Base-by-base conservation (phyloP, 2,888 invertebrate species). In the Polia nebulosa region DNA sequence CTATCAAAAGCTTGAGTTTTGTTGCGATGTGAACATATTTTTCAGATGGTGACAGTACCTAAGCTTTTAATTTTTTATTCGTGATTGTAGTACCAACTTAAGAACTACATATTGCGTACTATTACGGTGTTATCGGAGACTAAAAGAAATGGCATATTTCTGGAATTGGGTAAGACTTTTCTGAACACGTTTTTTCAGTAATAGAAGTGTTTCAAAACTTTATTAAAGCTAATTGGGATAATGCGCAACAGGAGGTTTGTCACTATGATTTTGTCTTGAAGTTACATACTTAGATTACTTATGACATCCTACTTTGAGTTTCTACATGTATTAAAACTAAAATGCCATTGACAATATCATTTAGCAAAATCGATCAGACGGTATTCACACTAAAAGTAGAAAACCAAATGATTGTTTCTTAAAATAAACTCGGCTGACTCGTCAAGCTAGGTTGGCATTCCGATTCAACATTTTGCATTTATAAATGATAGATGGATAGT, bases 381-480 rank as follows among this genome's bases (percentile, higher is more conserved):
- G 36, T 17, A 67, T 15, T 64, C 9, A 11, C 25, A 66, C 17
- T 22, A 64, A 22, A 6, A 2, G 13, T 9, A 8, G 5, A 36
- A 27, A 27, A 34, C 0, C 1, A 4, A 6, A 15, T 34, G 8
- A 13, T 3, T 6, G 8, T 17, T 55, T 41, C n/a, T n/a, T 58
- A 9, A 13, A 47, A 20, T 36, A 34, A 45, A 22, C 20, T 29
- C 13, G 15, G n/a, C 39, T 17, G n/a, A 22, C 20, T 13, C 41
- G 6, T 20, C 8, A 3, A 11, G 29, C n/a, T n/a, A n/a, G n/a
- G n/a, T n/a, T n/a, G 29, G 13, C 1, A 34, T 20, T 17, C 8
- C 15, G 2, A 41, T 32, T 34, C 25, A 56, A 68, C 27, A 11
- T 34, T 34, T 34, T 58, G 11, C 7, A 69, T n/a, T 20, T 34